phyloP scores from a whole-genome alignment of 1,140 invertebrate species.

The Papilio polyxenes region DNA sequence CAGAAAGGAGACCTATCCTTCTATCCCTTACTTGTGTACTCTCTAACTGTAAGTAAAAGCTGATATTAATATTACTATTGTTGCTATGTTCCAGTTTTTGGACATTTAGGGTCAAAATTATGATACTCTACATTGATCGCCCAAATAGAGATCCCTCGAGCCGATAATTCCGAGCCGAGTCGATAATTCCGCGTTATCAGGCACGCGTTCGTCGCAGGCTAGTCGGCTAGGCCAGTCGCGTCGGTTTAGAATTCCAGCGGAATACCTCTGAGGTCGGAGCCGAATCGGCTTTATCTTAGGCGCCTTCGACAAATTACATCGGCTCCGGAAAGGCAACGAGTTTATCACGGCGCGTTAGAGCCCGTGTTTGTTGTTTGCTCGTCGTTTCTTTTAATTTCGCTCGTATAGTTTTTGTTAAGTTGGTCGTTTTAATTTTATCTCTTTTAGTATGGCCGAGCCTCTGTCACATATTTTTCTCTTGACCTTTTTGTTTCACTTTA shows the following conservation, averaged over 20 bases:
- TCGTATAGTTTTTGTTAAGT: conserved; percentile 72
- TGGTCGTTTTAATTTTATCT: conserved; percentile 75
- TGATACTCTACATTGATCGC: background rate
- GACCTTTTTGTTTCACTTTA: conserved; percentile 49
- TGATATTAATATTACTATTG: too few species aligned
- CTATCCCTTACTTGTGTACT: too few species aligned
- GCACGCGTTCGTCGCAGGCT: conserved; percentile 47
- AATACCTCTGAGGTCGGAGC: conserved; percentile 55
- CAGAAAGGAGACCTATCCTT: too few species aligned
- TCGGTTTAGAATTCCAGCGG: conserved; percentile 63
- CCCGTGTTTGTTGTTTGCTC: conserved; percentile 72
- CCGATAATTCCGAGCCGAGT: too few species aligned
- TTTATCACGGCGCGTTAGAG: conserved; percentile 74
- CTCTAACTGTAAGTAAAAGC: too few species aligned
- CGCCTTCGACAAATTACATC: conserved; percentile 79
- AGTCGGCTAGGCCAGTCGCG: conserved; percentile 53
- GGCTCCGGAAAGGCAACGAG: conserved; percentile 67
- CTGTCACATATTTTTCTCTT: conserved; percentile 68
- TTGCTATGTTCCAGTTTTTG: background rate
- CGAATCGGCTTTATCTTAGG: conserved; percentile 72
- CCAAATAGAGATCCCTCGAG: background rate
- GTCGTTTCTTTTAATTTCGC: conserved; percentile 77
- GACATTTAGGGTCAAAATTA: background rate
- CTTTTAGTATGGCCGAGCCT: conserved; percentile 60
- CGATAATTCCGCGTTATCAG: background rate